phyloP scores from a whole-genome alignment of 2,113 vertebrate species.

The Amphiprion percula region DNA sequence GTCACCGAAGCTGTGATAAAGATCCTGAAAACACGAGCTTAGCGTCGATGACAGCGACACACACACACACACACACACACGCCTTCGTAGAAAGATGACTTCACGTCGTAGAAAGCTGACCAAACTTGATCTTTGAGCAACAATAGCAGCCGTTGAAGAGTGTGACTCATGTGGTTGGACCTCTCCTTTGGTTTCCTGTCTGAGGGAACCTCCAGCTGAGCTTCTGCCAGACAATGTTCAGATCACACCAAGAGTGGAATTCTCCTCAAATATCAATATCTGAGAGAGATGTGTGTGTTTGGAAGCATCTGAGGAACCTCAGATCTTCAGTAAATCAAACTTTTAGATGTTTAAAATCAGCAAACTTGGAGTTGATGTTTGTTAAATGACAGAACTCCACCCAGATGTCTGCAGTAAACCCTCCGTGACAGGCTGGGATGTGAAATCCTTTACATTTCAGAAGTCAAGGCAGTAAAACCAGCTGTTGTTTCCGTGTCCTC shows the following conservation, averaged over 20 bases:
- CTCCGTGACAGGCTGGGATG: not conserved
- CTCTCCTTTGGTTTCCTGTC: slow-evolving; percentile 45
- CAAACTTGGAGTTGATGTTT: not conserved
- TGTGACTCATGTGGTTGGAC: slow-evolving; percentile 45
- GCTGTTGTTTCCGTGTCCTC: not conserved
- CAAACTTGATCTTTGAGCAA: slow-evolving; percentile 70
- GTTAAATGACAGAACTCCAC: not conserved
- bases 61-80: slow-evolving; percentile 2
- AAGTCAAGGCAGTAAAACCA: not conserved
- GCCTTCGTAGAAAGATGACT: slow-evolving; percentile 51
- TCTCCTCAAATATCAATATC: not conserved
- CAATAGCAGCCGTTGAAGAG: slow-evolving; percentile 58
- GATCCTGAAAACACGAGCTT: slow-evolving; percentile 30
- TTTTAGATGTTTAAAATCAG: not conserved
- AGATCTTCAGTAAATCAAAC: not conserved
- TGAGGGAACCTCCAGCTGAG: slow-evolving; percentile 19
- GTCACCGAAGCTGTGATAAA: slow-evolving; percentile 14
- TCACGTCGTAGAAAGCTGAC: slow-evolving; percentile 63
- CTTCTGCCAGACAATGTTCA: not conserved
- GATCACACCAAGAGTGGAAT: not conserved
- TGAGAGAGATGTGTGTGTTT: not conserved
- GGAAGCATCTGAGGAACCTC: not conserved
- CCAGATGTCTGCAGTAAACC: not conserved
- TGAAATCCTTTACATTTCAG: too few species aligned
- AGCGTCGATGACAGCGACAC: slow-evolving; percentile 36